Conservation (phyloP, 2,113 vertebrate genomes). For the Heterochromis multidens region DNA sequence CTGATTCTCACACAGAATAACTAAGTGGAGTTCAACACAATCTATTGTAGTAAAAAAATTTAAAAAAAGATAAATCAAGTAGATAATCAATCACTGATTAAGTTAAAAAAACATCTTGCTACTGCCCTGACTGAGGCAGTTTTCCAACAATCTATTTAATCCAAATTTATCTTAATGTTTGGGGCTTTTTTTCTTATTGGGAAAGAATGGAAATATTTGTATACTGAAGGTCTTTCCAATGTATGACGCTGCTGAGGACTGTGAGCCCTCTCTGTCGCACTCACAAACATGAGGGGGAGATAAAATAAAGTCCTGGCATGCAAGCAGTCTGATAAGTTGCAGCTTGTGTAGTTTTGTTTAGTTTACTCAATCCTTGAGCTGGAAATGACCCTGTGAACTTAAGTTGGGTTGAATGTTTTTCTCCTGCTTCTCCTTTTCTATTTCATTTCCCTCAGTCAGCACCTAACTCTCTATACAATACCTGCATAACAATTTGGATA, state of each 20-base stretch:
- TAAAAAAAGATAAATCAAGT: conserved; percentile 8
- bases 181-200: not conserved
- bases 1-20: conserved; percentile 40
- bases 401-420: conserved; percentile 44
- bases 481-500: conserved; percentile 51
- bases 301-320: conserved; percentile 71
- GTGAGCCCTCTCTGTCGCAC: conserved; percentile 55
- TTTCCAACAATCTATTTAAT: not conserved
- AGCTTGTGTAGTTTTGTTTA: conserved; percentile 79
- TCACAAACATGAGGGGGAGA: conserved; percentile 56
- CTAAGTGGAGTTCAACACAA: conserved; percentile 18
- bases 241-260: conserved; percentile 46
- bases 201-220: conserved; percentile 19
- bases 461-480: conserved; percentile 40
- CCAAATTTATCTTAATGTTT: not conserved
- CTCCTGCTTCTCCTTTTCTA: conserved; percentile 32
- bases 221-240: conserved; percentile 41
- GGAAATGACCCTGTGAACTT: conserved; percentile 80
- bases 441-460: conserved; percentile 51
- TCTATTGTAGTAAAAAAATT: not conserved
- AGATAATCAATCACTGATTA: conserved; percentile 44
- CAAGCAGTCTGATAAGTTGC: conserved; percentile 75
- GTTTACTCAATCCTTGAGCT: conserved; percentile 78
- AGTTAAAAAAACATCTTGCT: not conserved
- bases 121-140: not conserved